Conservation (phyloP, 2,113 vertebrate genomes). For the Hemichromis elongatus region DNA sequence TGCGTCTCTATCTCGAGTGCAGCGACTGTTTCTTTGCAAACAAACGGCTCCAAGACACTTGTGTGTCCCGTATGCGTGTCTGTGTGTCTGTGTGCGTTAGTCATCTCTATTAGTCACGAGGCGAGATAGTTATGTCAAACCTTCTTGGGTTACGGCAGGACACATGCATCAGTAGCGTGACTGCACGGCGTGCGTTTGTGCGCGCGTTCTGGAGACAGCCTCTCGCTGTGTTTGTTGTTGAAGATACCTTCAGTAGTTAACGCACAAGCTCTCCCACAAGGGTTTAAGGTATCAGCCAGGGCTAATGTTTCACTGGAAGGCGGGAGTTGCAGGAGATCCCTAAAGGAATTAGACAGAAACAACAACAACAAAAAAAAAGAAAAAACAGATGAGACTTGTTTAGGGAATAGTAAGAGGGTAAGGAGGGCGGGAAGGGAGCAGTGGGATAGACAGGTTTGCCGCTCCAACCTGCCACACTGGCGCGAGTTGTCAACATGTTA, state of each 20-base stretch:
- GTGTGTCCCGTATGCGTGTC: not conserved
- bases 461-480: conserved; percentile 48
- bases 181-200: not conserved
- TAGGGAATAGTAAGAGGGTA: not conserved
- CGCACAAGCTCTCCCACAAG: conserved; percentile 22
- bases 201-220: conserved; percentile 4
- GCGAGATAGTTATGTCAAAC: conserved; percentile 43
- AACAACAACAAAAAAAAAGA: not conserved
- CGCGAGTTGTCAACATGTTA: conserved; percentile 42
- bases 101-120: conserved; percentile 58
- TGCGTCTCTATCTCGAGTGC: conserved; percentile 6
- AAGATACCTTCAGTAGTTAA: conserved; percentile 39
- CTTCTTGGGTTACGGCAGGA: conserved; percentile 48
- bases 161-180: conserved; percentile 59
- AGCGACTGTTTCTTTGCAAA: conserved; percentile 15
- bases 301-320: conserved; percentile 71
- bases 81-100: conserved; percentile 25
- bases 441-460: conserved; percentile 36
- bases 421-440: conserved; percentile 27
- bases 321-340: conserved; percentile 21
- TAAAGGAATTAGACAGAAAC: not conserved
- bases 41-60: conserved; percentile 34
- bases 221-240: conserved; percentile 38
- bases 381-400: not conserved
- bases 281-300: conserved; percentile 53